phyloP scores from a whole-genome alignment of 2,113 vertebrate genomes.

The Cyrtonyx montezumae region DNA sequence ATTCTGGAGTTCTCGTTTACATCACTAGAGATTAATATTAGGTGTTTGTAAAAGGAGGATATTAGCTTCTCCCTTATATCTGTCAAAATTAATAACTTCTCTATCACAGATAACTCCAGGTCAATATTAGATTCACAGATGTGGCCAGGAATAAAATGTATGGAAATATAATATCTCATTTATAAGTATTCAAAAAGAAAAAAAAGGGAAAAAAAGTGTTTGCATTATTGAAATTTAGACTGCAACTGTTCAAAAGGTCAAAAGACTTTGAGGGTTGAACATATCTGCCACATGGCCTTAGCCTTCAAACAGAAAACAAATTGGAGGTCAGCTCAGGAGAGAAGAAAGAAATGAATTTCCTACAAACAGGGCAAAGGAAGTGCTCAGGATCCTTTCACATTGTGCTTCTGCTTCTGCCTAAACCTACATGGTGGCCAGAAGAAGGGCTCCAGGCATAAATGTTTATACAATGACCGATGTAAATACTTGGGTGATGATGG shows the following conservation, averaged over 20 bases:
- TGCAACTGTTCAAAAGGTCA: conserved; percentile 79
- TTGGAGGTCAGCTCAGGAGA: conserved; percentile 40
- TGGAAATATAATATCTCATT: conserved; percentile 85
- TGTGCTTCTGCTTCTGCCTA: background rate
- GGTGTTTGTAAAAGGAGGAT: conserved; percentile 85
- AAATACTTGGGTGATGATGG: conserved; percentile 55
- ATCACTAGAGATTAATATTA: conserved; percentile 84
- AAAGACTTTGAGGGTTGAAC: conserved; percentile 73
- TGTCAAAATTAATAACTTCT: conserved; percentile 89
- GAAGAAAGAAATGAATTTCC: conserved; percentile 40
- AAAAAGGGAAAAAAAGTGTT: background rate
- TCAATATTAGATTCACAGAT: conserved; percentile 86
- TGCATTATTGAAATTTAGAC: conserved; percentile 74
- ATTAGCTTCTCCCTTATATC: conserved; percentile 87
- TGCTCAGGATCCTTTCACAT: background rate
- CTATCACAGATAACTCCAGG: conserved; percentile 84
- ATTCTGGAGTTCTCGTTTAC: conserved; percentile 75
- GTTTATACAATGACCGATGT: conserved; percentile 38
- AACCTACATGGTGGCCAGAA: background rate
- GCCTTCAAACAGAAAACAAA: conserved; percentile 64
- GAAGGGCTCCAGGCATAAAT: conserved; percentile 33
- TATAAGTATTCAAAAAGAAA: conserved; percentile 72
- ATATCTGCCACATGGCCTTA: conserved; percentile 68
- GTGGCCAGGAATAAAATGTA: conserved; percentile 83
- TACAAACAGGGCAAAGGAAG: conserved; percentile 1